Percentiles rank a stretch among this genome's conserved stretches.
These are phyloP conservation scores for Tichodroma muraria DNA, from an alignment of 2,113 vertebrate species.

Conservation along the genomic window DNA sequence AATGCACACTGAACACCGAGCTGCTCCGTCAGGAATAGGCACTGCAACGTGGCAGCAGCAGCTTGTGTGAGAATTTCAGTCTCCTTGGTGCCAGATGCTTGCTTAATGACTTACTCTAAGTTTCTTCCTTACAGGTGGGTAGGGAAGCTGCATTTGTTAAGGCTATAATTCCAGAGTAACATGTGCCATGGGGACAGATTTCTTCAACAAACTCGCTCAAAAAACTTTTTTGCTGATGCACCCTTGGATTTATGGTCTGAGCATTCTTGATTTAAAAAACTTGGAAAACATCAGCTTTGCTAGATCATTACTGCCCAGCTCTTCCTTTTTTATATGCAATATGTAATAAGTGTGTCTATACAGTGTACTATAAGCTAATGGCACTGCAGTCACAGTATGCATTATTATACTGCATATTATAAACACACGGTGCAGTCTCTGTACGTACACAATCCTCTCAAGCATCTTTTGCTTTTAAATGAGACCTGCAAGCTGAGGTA, in stretches of 20 bases:
- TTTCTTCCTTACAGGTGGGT: not conserved
- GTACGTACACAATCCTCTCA: not conserved
- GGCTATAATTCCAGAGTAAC: not conserved
- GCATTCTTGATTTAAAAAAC: not conserved
- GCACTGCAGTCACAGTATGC: not conserved
- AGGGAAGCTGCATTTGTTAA: not conserved
- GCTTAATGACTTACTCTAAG: not conserved
- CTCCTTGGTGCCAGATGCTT: not conserved
- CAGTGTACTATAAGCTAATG: not conserved
- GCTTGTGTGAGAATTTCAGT: not conserved
- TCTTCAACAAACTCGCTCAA: not conserved
- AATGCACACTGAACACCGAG: accelerated
- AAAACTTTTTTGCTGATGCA: not conserved
- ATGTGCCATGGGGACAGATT: accelerated
- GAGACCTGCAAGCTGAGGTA: not conserved
- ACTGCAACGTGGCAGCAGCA: not conserved
- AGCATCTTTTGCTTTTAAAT: not conserved
- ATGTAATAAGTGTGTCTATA: not conserved
- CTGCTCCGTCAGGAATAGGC: not conserved
- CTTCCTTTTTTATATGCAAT: not conserved
- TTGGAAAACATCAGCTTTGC: not conserved
- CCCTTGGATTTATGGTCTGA: not conserved
- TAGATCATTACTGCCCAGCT: not conserved
- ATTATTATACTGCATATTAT: accelerated
- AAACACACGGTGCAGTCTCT: not conserved